Conservation (phyloP, 2,888 invertebrate species). For the Cheilosia vernalis region DNA sequence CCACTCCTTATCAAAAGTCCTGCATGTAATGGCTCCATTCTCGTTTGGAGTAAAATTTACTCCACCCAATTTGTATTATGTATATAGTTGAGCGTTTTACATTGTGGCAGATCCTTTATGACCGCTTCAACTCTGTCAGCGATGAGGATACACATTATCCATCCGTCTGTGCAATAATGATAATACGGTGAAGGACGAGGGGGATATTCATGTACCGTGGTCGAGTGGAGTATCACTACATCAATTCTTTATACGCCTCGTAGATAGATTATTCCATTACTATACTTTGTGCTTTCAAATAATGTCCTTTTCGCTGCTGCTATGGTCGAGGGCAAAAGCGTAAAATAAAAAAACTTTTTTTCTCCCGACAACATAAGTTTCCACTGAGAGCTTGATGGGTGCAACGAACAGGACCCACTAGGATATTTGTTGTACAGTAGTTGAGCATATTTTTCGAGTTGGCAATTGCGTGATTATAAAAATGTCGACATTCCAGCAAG, state of each 20-base stretch:
- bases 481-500: conserved; percentile 30
- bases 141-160: conserved; percentile 57
- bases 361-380: background rate
- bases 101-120: conserved; percentile 49
- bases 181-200: conserved; percentile 6
- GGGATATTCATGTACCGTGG: conserved; percentile 49
- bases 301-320: conserved; percentile 23
- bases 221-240: conserved; percentile 27
- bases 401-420: conserved; percentile 1
- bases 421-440: conserved; percentile 15
- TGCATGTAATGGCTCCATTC: conserved; percentile 57
- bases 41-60: conserved; percentile 49
- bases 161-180: conserved; percentile 37
- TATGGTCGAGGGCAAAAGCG: conserved; percentile 45
- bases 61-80: conserved; percentile 40
- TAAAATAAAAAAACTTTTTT: conserved; percentile 62
- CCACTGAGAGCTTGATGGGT: conserved; percentile 3
- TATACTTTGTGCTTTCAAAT: conserved; percentile 45
- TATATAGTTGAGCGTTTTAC: conserved; percentile 17
- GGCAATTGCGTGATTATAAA: conserved; percentile 63
- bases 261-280: conserved; percentile 52
- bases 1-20: conserved; percentile 5
- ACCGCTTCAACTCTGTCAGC: background rate
- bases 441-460: conserved; percentile 21
- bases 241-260: conserved; percentile 42